Percentiles rank a stretch among this genome's conserved stretches.
Evolutionary conservation across 2,888 invertebrate genomes (phyloP).

Genomic region (Lamellibrachia columna): DNA sequence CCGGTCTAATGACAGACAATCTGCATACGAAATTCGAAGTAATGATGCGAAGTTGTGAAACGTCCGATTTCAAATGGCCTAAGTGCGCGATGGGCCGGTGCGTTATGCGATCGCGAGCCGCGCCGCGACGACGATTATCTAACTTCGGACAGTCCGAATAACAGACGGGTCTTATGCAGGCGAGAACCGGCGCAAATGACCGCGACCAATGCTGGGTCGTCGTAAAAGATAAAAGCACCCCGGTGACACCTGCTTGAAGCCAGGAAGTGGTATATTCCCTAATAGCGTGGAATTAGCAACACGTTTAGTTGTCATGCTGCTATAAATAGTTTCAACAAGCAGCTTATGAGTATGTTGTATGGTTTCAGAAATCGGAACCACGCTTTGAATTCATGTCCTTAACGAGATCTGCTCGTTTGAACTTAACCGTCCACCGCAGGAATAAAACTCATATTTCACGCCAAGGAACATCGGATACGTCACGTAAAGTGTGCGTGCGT

Average conservation of each 20-base stretch:
- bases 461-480: background rate
- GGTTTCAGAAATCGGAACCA: background rate
- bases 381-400: background rate
- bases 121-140: background rate
- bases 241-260: background rate
- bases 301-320: background rate
- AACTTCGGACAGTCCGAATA: background rate
- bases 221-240: background rate
- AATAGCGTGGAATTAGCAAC: constrained; percentile 7
- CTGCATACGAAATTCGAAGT: background rate
- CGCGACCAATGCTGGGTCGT: background rate
- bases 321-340: background rate
- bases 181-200: background rate
- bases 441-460: background rate
- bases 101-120: background rate
- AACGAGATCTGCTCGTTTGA: background rate
- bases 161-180: background rate
- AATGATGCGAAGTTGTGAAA: constrained; percentile 16
- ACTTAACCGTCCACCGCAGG: background rate
- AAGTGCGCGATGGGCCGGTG: background rate
- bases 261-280: background rate
- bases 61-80: background rate
- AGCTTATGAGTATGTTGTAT: background rate
- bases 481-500: background rate
- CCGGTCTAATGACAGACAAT: background rate